Evolutionary conservation across 2,888 invertebrate species (phyloP).

Genomic region (Eupithecia exiguata): DNA sequence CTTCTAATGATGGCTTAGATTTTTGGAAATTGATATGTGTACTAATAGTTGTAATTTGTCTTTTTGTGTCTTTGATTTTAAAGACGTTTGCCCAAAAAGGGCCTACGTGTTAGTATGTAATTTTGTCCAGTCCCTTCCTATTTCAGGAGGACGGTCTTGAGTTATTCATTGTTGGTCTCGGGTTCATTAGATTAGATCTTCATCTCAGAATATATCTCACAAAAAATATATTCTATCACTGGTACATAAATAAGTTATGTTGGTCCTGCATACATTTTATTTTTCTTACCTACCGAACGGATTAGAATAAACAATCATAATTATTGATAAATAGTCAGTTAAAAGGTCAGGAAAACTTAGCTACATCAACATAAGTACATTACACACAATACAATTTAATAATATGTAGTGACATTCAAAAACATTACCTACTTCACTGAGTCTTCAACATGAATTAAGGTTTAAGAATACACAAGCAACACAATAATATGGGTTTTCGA

Average conservation of each 20-base stretch:
- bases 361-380: neutral
- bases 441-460: no score
- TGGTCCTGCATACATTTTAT: neutral
- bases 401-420: no score
- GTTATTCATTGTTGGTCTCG: constrained; percentile 1
- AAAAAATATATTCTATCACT: neutral
- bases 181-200: neutral
- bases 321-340: neutral
- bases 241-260: neutral
- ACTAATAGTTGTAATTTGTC: no score
- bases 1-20: no score
- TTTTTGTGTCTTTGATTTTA: neutral
- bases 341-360: neutral
- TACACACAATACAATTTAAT: no score
- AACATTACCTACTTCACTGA: no score
- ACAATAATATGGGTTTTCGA: no score
- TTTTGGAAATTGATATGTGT: no score
- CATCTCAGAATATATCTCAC: neutral
- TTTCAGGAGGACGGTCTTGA: neutral
- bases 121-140: neutral
- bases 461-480: no score
- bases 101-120: neutral
- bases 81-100: neutral
- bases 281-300: neutral
- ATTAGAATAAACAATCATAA: neutral